Evolutionary conservation across 2,888 invertebrate genomes (phyloP).

Genomic region (Copidosoma aretas): DNA sequence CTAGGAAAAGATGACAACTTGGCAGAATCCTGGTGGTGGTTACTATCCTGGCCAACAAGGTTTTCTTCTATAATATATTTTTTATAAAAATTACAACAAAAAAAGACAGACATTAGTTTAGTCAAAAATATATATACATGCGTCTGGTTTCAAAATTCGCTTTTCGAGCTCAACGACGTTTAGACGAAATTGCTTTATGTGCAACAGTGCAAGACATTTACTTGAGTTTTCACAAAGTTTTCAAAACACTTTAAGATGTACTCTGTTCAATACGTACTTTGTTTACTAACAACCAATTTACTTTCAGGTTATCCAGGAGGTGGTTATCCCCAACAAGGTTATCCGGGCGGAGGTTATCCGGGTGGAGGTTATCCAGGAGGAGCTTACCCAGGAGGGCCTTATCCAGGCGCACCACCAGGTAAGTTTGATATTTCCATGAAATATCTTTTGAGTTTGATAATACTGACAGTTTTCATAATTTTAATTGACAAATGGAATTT

Average conservation of each 20-base stretch:
- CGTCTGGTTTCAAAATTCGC: too few species aligned
- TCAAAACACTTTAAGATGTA: too few species aligned
- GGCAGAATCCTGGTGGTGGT: conserved; percentile 59
- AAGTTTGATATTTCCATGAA: background rate
- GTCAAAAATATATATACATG: too few species aligned
- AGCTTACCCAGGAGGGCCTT: conserved; percentile 42
- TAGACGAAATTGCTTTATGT: too few species aligned
- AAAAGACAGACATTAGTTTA: background rate
- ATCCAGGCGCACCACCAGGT: conserved; percentile 36
- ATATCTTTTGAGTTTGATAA: background rate
- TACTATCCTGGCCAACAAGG: conserved; percentile 61
- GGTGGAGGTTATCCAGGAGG: conserved; percentile 30
- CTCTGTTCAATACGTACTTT: too few species aligned
- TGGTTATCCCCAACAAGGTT: conserved; percentile 37
- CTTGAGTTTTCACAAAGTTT: too few species aligned
- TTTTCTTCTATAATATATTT: conserved; percentile 44
- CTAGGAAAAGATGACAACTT: conserved; percentile 57
- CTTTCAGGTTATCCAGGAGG: conserved; percentile 49
- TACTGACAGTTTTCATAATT: background rate
- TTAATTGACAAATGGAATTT: background rate
- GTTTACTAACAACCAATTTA: background rate
- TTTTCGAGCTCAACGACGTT: too few species aligned
- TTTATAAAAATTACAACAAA: conserved; percentile 12
- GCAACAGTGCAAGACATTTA: too few species aligned
- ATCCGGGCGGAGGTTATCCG: conserved; percentile 30